Evolutionary conservation across 1,140 invertebrate species (phyloP).

Genomic region (Druon quercuslanigerum): DNA sequence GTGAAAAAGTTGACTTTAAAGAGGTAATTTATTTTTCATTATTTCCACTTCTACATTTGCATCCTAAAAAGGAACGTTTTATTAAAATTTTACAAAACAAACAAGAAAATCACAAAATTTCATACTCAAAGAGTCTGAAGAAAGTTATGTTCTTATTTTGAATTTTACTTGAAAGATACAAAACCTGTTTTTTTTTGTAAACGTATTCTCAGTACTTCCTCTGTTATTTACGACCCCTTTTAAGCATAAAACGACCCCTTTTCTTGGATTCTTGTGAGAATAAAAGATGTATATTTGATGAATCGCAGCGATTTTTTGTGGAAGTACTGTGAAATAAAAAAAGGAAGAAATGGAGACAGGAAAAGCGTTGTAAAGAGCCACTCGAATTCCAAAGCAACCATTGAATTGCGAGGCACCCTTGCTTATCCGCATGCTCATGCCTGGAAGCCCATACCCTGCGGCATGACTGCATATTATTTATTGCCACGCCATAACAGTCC

Average conservation of each 20-base stretch:
- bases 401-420: conserved; percentile 32
- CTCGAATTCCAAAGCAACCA: conserved; percentile 29
- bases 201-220: background rate
- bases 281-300: conserved; percentile 28
- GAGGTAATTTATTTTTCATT: no score
- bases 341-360: conserved; percentile 19
- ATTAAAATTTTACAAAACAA: no score
- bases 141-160: no score
- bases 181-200: no score
- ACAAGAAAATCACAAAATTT: no score
- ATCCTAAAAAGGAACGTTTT: no score
- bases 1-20: no score
- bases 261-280: conserved; percentile 12
- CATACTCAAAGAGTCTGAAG: no score
- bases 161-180: no score
- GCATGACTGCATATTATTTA: conserved; percentile 55
- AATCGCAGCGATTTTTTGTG: conserved; percentile 10
- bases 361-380: conserved; percentile 28
- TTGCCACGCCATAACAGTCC: conserved; percentile 53
- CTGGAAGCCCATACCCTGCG: conserved; percentile 12
- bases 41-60: no score
- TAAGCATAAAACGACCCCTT: background rate
- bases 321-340: conserved; percentile 8
- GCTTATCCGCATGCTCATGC: conserved; percentile 39
- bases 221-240: background rate